phyloP scores from a whole-genome alignment of 1,140 invertebrate genomes.

The Agrypnia vestita region DNA sequence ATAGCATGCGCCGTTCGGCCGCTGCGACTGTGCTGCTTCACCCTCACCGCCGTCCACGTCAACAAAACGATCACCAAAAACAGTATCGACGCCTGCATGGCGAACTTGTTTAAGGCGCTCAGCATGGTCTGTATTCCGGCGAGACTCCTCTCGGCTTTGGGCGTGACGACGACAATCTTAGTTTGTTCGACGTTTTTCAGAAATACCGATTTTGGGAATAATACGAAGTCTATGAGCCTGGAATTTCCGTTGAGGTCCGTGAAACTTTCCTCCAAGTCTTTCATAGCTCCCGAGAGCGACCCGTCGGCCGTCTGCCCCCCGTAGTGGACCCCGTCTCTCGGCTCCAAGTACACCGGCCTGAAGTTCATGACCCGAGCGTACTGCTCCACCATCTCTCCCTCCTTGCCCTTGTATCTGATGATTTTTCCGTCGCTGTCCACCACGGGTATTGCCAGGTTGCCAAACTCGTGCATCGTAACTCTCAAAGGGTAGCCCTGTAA shows the following conservation, averaged over 20 bases:
- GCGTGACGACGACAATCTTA: conserved; percentile 30
- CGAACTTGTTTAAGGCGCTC: background rate
- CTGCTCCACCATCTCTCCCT: conserved; percentile 39
- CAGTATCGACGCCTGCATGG: background rate
- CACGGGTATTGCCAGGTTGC: conserved; percentile 19
- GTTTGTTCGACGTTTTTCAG: conserved; percentile 35
- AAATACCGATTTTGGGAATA: conserved; percentile 19
- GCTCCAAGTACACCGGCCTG: conserved; percentile 36
- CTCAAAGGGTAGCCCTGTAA: conserved; percentile 41
- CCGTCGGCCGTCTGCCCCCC: conserved; percentile 11
- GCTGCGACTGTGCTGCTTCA: background rate
- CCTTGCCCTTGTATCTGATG: conserved; percentile 31
- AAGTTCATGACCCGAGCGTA: conserved; percentile 51
- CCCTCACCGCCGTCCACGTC: conserved; percentile 32
- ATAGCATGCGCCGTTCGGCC: background rate
- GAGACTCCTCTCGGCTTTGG: background rate
- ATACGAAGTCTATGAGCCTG: conserved; percentile 13
- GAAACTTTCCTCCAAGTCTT: conserved; percentile 37
- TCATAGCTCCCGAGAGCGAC: background rate
- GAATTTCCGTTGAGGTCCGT: conserved; percentile 50
- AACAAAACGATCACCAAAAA: conserved; percentile 23
- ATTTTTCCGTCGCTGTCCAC: conserved; percentile 8
- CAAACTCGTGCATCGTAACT: conserved; percentile 37
- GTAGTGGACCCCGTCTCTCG: conserved; percentile 8
- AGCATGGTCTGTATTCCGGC: background rate